Percentiles rank a stretch among this genome's conserved stretches.
Conservation (phyloP, 2,888 invertebrate species). For the Drosophila infuscata region DNA sequence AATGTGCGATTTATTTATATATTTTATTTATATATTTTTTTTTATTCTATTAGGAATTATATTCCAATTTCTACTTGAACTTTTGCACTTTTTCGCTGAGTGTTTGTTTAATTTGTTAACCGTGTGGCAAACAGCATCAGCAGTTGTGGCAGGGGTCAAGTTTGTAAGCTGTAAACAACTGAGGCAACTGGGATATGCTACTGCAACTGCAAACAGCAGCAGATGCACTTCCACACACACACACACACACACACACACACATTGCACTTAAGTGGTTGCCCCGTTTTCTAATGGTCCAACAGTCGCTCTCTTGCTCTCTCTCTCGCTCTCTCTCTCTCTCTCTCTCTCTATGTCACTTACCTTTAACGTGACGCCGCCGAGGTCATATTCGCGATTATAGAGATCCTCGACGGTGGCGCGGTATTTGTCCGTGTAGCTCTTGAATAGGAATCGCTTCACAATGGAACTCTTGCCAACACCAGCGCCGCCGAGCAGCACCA, state of each 20-base stretch:
- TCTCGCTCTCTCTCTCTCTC: constrained; percentile 45
- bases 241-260: constrained; percentile 7
- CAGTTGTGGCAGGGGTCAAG: neutral
- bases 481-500: constrained; percentile 93
- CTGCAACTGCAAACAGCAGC: constrained; percentile 5
- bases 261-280: constrained; percentile 12
- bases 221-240: constrained; percentile 12
- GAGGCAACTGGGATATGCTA: constrained; percentile 1
- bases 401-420: constrained; percentile 95
- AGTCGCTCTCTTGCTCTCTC: no score
- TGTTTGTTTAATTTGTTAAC: constrained; percentile 11
- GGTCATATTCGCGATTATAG: constrained; percentile 93
- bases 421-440: constrained; percentile 92
- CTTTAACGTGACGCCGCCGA: constrained; percentile 91
- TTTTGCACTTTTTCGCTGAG: neutral
- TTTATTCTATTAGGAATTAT: neutral
- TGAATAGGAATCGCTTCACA: constrained; percentile 91
- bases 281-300: constrained; percentile 6
- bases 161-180: constrained; percentile 1
- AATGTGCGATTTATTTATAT: no score
- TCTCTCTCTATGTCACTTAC: constrained; percentile 81
- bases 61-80: neutral
- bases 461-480: constrained; percentile 95
- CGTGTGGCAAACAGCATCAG: constrained; percentile 4
- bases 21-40: no score